Conservation (phyloP, 2,113 vertebrate genomes). For the Lontra canadensis region DNA sequence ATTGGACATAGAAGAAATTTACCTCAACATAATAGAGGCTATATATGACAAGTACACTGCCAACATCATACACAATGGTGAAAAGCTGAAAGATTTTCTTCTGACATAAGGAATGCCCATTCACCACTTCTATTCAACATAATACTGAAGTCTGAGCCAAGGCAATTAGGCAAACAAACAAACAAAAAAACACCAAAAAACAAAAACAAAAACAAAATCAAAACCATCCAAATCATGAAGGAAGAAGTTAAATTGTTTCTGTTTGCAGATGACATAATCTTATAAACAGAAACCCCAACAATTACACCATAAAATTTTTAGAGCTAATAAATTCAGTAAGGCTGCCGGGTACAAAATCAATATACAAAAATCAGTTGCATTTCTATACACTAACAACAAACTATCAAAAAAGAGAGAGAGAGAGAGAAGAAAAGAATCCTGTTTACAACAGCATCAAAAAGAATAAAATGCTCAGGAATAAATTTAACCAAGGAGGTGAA, state of each 20-base stretch:
- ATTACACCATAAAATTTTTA: neutral
- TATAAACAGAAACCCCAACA: neutral
- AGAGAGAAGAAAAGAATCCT: neutral
- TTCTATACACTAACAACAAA: neutral
- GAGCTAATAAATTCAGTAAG: neutral
- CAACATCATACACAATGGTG: neutral
- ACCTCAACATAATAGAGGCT: neutral
- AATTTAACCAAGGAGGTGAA: neutral
- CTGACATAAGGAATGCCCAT: neutral
- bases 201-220: neutral
- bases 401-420: neutral
- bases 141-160: neutral
- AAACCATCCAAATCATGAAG: neutral
- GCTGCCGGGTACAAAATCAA: neutral
- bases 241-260: neutral
- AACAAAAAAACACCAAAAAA: no score
- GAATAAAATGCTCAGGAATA: neutral
- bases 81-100: neutral
- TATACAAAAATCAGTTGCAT: neutral
- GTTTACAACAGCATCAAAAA: neutral
- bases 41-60: neutral
- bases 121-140: neutral
- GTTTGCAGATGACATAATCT: neutral
- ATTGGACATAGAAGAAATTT: neutral
- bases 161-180: neutral